These are phyloP conservation scores for Pangasius larnaudii DNA, from an alignment of 2,797 vertebrate genomes.

Conservation along the genomic window DNA sequence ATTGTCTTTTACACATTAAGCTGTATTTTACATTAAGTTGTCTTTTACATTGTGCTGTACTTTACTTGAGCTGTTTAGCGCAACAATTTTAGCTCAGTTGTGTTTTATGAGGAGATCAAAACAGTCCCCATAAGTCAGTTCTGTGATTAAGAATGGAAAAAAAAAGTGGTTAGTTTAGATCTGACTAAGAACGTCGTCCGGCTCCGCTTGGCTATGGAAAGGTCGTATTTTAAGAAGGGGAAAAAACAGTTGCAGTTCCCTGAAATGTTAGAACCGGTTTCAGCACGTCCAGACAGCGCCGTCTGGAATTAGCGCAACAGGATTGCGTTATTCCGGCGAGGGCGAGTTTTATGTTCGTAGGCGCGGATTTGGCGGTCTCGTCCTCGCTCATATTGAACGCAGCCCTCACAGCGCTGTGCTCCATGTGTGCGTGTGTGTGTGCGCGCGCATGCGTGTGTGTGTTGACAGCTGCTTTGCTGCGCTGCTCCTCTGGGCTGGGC, in stretches of 20 bases:
- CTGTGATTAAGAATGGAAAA: not conserved
- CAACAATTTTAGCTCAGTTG: not conserved
- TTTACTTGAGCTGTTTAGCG: not conserved
- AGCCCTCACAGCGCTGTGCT: conserved; percentile 21
- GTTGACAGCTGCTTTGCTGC: conserved; percentile 79
- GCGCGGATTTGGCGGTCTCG: conserved; percentile 32
- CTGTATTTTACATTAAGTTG: not conserved
- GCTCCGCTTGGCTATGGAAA: conserved; percentile 4
- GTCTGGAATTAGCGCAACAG: conserved; percentile 34
- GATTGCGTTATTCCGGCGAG: conserved; percentile 38
- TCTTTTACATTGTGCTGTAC: not conserved
- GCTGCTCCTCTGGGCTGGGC: conserved; percentile 76
- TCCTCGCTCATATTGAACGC: conserved; percentile 38
- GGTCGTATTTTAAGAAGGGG: conserved; percentile 26
- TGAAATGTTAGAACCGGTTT: conserved; percentile 28
- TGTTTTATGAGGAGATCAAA: not conserved
- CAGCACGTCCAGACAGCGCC: conserved; percentile 37
- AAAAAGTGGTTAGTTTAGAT: not conserved
- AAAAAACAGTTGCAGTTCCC: conserved; percentile 32
- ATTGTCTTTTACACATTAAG: not conserved
- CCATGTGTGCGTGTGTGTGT: not conserved
- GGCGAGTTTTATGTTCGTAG: conserved; percentile 28
- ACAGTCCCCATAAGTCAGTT: not conserved
- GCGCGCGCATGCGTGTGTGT: conserved; percentile 61
- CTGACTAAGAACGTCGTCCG: not conserved